These are phyloP conservation scores for Ormia ochracea DNA, from an alignment of 2,888 invertebrate genomes.

Conservation along the genomic window DNA sequence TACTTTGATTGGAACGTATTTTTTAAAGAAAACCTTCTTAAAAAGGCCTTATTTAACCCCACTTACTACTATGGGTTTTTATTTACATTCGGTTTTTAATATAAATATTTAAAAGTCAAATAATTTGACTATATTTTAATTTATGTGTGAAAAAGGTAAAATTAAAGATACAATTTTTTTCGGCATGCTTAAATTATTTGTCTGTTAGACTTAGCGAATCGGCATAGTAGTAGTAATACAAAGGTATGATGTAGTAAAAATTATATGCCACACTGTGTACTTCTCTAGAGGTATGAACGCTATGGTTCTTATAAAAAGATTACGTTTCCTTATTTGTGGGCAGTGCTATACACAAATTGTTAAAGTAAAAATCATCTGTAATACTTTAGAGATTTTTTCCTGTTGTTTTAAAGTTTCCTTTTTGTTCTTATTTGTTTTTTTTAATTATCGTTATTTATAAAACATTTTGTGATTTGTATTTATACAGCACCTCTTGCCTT, in stretches of 20 bases:
- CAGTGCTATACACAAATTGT: neutral
- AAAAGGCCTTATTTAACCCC: too few relatives aligned
- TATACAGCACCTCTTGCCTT: neutral
- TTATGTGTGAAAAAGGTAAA: too few relatives aligned
- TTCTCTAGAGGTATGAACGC: neutral
- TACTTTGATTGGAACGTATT: too few relatives aligned
- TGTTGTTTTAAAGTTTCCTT: neutral
- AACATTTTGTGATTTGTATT: neutral
- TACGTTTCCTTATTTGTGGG: neutral
- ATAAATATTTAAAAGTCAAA: too few relatives aligned
- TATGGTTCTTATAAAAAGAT: neutral
- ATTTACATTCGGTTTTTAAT: too few relatives aligned
- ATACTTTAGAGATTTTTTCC: slow-evolving; percentile 6
- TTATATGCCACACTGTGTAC: neutral
- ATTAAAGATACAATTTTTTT: too few relatives aligned
- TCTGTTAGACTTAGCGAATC: too few relatives aligned
- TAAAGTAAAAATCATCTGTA: slow-evolving; percentile 11
- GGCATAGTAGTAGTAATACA: too few relatives aligned
- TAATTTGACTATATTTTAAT: too few relatives aligned
- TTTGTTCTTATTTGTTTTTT: neutral
- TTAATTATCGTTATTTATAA: slow-evolving; percentile 1
- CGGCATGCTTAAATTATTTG: too few relatives aligned
- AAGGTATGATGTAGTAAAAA: neutral
- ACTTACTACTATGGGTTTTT: too few relatives aligned
- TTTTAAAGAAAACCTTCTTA: too few relatives aligned